Conservation (phyloP, 2,888 invertebrate genomes). For the Drosophila algonquin region DNA sequence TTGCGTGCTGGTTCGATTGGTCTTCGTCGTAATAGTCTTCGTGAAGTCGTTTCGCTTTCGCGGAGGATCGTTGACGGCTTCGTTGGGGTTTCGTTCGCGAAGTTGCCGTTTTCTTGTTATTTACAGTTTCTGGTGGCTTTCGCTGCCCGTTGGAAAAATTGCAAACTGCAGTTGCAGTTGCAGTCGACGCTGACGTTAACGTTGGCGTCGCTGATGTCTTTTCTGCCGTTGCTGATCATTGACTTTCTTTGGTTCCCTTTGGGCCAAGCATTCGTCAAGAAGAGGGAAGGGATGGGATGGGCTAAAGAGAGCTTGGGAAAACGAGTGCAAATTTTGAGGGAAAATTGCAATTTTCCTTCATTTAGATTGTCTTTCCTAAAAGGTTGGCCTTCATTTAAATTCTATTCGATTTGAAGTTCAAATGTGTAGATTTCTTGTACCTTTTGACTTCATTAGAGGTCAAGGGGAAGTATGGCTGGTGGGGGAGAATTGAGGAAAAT, state of each 20-base stretch:
- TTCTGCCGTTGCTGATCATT: constrained; percentile 72
- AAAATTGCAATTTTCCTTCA: constrained; percentile 20
- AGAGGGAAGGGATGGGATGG: constrained; percentile 36
- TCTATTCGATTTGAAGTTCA: neutral
- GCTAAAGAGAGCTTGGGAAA: constrained; percentile 33
- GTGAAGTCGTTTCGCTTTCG: constrained; percentile 70
- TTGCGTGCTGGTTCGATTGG: constrained; percentile 22
- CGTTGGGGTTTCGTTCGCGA: constrained; percentile 24
- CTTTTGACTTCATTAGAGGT: neutral
- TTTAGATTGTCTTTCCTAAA: neutral
- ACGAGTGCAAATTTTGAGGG: constrained; percentile 31
- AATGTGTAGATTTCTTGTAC: neutral
- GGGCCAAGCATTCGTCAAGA: constrained; percentile 70
- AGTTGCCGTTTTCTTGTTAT: constrained; percentile 69
- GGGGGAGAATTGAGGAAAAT: neutral
- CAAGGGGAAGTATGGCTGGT: neutral
- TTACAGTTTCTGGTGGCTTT: constrained; percentile 75
- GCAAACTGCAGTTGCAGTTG: constrained; percentile 58
- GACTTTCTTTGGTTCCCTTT: constrained; percentile 76
- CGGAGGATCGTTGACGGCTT: constrained; percentile 64
- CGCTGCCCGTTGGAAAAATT: constrained; percentile 71
- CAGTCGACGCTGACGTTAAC: constrained; percentile 26
- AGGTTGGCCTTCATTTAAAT: neutral
- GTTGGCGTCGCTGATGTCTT: constrained; percentile 32
- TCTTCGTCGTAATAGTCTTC: constrained; percentile 20